These are phyloP conservation scores for Gymnorhina tibicen DNA, from an alignment of 2,113 vertebrate genomes.

Conservation along the genomic window DNA sequence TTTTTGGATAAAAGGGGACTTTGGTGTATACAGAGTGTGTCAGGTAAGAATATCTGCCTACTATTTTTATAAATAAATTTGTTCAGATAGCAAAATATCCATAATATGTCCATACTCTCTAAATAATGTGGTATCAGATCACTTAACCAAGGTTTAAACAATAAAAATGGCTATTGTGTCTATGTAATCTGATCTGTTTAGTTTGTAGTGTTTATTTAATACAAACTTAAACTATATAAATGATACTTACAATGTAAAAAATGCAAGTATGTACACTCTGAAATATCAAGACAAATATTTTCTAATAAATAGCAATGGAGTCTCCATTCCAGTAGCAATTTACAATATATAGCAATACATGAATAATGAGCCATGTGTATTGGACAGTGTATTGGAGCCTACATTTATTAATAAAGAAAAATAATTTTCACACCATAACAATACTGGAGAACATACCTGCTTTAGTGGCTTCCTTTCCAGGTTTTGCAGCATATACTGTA, in stretches of 20 bases:
- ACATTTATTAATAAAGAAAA: background rate
- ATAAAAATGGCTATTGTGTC: background rate
- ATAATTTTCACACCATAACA: background rate
- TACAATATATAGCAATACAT: background rate
- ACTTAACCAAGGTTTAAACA: background rate
- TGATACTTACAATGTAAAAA: background rate
- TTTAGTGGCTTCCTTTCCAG: background rate
- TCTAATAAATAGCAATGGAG: background rate
- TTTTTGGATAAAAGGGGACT: slow-evolving; percentile 98
- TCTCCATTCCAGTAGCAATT: background rate
- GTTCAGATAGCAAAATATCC: background rate
- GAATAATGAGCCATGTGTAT: background rate
- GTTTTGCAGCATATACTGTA: background rate
- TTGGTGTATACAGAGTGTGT: slow-evolving; percentile 93
- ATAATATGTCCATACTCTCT: background rate
- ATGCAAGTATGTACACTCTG: background rate
- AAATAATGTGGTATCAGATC: background rate
- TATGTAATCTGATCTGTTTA: background rate
- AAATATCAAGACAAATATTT: background rate
- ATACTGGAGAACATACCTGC: background rate
- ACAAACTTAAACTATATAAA: background rate
- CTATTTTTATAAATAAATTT: background rate
- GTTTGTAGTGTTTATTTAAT: background rate
- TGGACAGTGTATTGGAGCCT: background rate
- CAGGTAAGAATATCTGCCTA: slow-evolving; percentile 77